Percentiles rank a stretch among this genome's conserved stretches.
These are phyloP conservation scores for Philopotamus ludificatus DNA, from an alignment of 1,140 invertebrate species.

Conservation along the genomic window DNA sequence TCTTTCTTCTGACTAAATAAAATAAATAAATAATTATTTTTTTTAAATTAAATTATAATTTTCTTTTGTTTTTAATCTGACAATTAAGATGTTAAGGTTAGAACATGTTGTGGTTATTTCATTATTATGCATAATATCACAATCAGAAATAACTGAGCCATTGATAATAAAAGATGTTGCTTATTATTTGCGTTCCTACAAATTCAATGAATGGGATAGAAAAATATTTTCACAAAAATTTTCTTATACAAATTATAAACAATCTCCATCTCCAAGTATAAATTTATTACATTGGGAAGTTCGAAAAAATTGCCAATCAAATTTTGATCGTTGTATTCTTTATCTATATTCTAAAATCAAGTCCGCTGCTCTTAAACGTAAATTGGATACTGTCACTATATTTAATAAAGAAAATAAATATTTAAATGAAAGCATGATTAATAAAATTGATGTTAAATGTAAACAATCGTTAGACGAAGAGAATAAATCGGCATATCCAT, in stretches of 20 bases:
- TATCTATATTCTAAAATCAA: conserved; percentile 55
- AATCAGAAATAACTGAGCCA: neutral
- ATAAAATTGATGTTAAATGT: conserved; percentile 54
- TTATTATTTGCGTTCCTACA: conserved; percentile 61
- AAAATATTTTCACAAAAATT: neutral
- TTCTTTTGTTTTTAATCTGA: neutral
- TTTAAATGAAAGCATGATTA: conserved; percentile 47
- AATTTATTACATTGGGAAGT: conserved; percentile 62
- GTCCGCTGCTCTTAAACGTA: conserved; percentile 47
- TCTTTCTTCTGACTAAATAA: conserved; percentile 70
- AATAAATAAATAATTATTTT: conserved; percentile 9
- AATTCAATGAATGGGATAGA: conserved; percentile 64
- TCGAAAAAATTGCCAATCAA: conserved; percentile 55
- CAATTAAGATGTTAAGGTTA: neutral
- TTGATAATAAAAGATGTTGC: conserved; percentile 54
- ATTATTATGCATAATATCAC: neutral
- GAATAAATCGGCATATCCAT: conserved; percentile 52
- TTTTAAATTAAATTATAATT: neutral
- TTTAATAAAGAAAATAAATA: conserved; percentile 47
- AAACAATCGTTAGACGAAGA: conserved; percentile 49
- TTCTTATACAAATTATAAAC: conserved; percentile 45
- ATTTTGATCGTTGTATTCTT: conserved; percentile 57
- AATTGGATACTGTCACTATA: conserved; percentile 54
- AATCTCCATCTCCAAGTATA: conserved; percentile 59
- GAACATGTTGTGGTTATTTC: too few species aligned